A percentile compares a stretch with the other conserved stretches of the same genome.
Conservation (phyloP, 2,888 invertebrate genomes). For the Noctua fimbriata region DNA sequence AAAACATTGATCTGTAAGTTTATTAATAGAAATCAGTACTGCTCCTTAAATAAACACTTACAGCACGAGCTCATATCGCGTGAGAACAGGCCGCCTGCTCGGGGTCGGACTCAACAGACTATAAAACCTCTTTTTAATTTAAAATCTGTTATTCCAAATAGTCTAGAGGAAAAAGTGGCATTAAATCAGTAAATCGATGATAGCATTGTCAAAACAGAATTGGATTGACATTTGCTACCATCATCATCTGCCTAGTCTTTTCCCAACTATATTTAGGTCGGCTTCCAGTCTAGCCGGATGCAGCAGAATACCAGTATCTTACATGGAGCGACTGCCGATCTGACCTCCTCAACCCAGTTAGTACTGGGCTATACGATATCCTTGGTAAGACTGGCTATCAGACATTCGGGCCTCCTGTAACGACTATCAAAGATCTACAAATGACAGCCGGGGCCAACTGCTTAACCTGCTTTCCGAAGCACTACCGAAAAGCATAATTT, state of each 20-base stretch:
- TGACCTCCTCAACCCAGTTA: too few species aligned
- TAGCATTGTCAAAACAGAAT: neutral
- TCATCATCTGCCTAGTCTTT: too few species aligned
- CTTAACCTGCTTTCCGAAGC: too few species aligned
- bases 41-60: neutral
- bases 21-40: conserved; percentile 10
- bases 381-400: too few species aligned
- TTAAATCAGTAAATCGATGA: neutral
- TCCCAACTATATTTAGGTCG: too few species aligned
- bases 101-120: neutral
- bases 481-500: neutral
- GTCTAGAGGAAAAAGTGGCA: neutral
- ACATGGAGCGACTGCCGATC: too few species aligned
- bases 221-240: neutral
- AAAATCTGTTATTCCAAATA: neutral
- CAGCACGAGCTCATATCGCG: conserved; percentile 4
- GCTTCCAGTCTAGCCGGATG: too few species aligned
- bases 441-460: too few species aligned
- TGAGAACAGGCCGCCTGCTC: neutral
- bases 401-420: too few species aligned
- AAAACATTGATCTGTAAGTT: conserved; percentile 4
- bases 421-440: too few species aligned
- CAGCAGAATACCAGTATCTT: too few species aligned
- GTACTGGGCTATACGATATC: too few species aligned
- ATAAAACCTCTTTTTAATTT: neutral